Conservation (phyloP, 2,113 vertebrate genomes). For the Heliornis fulica region DNA sequence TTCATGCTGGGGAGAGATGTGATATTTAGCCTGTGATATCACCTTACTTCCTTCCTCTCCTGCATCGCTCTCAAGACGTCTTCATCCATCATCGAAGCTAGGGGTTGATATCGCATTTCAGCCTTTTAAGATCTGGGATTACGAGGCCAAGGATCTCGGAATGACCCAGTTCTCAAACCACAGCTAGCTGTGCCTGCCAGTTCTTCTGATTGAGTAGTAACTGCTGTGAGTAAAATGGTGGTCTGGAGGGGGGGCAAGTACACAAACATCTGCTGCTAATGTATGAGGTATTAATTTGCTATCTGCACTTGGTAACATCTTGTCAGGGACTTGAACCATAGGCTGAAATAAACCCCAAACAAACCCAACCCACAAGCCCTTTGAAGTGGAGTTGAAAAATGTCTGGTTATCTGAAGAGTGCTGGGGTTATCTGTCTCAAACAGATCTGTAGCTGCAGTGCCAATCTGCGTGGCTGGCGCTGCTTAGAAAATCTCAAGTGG, state of each 20-base stretch:
- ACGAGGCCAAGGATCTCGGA: not conserved
- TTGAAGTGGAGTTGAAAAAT: not conserved
- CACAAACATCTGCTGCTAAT: not conserved
- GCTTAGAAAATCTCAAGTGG: not conserved
- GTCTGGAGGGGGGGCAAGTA: not conserved
- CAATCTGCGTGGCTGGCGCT: not conserved
- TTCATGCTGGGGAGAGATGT: not conserved
- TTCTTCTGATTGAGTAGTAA: not conserved
- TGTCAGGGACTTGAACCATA: not conserved
- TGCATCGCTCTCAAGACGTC: not conserved
- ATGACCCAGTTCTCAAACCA: not conserved
- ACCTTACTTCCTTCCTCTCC: slow-evolving; percentile 10
- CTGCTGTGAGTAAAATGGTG: not conserved
- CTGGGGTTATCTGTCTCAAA: not conserved
- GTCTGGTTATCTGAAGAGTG: not conserved
- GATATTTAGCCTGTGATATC: not conserved
- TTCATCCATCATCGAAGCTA: not conserved
- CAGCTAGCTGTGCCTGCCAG: not conserved
- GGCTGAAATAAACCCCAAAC: not conserved
- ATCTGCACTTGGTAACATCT: not conserved
- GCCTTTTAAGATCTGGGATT: not conserved
- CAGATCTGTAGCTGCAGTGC: not conserved
- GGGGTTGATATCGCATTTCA: not conserved
- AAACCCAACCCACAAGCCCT: not conserved
- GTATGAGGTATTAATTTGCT: not conserved